phyloP scores from a whole-genome alignment of 92 coral and sea anemone genomes.

The Isaurus tuberculatus region DNA sequence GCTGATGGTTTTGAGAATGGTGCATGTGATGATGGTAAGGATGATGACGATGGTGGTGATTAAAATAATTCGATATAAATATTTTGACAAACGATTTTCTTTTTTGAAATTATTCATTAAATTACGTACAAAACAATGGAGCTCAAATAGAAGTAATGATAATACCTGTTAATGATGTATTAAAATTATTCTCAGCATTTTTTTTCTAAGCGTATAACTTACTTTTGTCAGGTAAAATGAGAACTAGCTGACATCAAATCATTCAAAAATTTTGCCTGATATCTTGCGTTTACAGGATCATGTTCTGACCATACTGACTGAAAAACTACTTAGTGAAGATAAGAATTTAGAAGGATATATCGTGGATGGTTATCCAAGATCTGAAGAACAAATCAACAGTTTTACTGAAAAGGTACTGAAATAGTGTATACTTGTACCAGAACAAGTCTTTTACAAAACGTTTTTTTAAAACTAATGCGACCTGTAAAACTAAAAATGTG shows the following conservation, averaged over 20 bases:
- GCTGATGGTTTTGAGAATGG: no score
- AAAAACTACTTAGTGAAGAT: slow-evolving; percentile 71
- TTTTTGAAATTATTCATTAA: no score
- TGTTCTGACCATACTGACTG: slow-evolving; percentile 70
- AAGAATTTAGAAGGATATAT: slow-evolving; percentile 86
- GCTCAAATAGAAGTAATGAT: no score
- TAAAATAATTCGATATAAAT: no score
- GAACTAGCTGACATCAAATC: not conserved
- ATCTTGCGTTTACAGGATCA: slow-evolving; percentile 51
- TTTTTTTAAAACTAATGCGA: not conserved
- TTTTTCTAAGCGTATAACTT: no score
- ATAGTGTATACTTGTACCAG: not conserved
- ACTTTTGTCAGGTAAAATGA: no score
- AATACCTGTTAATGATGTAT: no score
- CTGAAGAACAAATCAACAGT: slow-evolving; percentile 78
- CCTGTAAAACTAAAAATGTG: not conserved
- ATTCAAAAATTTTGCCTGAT: not conserved
- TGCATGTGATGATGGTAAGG: no score
- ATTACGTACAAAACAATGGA: no score
- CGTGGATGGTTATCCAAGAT: slow-evolving; percentile 87
- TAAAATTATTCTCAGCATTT: not conserved
- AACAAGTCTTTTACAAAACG: not conserved
- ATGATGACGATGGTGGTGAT: no score
- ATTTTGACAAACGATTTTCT: no score
- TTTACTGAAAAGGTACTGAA: slow-evolving; percentile 83